These are phyloP conservation scores for Hippocampus abdominalis DNA, from an alignment of 2,113 vertebrate genomes.

Conservation along the genomic window DNA sequence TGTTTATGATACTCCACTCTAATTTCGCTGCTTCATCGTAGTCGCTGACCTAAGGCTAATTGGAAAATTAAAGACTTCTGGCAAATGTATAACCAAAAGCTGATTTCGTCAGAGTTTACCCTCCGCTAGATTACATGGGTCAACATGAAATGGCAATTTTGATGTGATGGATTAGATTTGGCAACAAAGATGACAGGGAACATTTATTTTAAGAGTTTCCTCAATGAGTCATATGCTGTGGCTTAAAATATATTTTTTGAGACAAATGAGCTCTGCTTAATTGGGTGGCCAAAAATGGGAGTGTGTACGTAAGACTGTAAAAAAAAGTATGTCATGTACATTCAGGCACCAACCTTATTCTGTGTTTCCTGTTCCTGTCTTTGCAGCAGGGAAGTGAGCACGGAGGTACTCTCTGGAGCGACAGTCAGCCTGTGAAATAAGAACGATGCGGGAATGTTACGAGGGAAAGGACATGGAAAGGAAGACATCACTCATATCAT, in stretches of 20 bases:
- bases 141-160: slow-evolving; percentile 30
- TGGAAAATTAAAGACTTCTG: not conserved
- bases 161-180: slow-evolving; percentile 17
- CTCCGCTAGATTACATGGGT: slow-evolving; percentile 1
- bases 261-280: slow-evolving; percentile 32
- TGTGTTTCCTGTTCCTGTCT: slow-evolving; percentile 33
- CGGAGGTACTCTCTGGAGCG: slow-evolving; percentile 83
- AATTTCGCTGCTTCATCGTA: not conserved
- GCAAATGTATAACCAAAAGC: slow-evolving; percentile 6
- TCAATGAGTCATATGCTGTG: slow-evolving; percentile 38
- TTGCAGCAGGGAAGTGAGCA: slow-evolving; percentile 57
- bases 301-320: not conserved
- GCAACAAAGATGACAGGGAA: slow-evolving; percentile 26
- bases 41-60: not conserved
- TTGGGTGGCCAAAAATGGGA: slow-evolving; percentile 1
- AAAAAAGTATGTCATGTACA: not conserved
- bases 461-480: slow-evolving; percentile 3
- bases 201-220: slow-evolving; percentile 36
- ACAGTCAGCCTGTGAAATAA: slow-evolving; percentile 78
- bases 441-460: not conserved
- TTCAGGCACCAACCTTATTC: slow-evolving; percentile 45
- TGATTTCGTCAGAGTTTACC: not conserved
- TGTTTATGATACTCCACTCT: slow-evolving; percentile 11
- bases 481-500: slow-evolving; percentile 6
- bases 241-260: slow-evolving; percentile 33